Percentiles rank a stretch among this genome's conserved stretches.
phyloP scores from a whole-genome alignment of 1,140 invertebrate species.

The Cydia pomonella region DNA sequence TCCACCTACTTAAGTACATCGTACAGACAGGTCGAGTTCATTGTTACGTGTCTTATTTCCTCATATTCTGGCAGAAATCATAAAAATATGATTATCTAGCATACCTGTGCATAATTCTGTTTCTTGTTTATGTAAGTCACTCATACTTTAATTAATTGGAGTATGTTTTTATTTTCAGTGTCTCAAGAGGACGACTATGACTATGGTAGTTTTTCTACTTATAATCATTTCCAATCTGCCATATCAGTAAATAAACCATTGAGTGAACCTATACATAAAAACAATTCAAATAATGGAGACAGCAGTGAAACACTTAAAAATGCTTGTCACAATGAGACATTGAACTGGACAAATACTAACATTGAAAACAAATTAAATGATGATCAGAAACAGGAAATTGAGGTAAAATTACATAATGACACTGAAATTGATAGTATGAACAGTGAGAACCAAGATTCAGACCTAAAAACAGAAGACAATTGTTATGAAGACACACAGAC shows the following conservation, averaged over 20 bases:
- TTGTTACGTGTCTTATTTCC: slow-evolving; percentile 22
- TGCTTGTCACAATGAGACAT: background rate
- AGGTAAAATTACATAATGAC: slow-evolving; percentile 39
- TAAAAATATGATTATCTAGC: background rate
- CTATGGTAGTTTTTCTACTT: slow-evolving; percentile 58
- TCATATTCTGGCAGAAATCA: background rate
- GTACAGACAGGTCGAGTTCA: background rate
- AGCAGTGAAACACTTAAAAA: background rate
- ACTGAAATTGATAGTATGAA: slow-evolving; percentile 1
- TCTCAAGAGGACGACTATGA: slow-evolving; percentile 69
- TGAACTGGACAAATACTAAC: slow-evolving; percentile 35
- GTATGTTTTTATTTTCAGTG: slow-evolving; percentile 55
- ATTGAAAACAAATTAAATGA: slow-evolving; percentile 39
- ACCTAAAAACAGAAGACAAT: background rate
- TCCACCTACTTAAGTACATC: background rate
- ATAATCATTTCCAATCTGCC: slow-evolving; percentile 42
- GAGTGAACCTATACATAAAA: background rate
- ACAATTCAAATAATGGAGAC: background rate
- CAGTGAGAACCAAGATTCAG: slow-evolving; percentile 35
- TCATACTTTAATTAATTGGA: no score
- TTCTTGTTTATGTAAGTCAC: slow-evolving; percentile 21
- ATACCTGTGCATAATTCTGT: background rate
- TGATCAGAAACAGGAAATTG: slow-evolving; percentile 34
- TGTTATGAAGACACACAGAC: background rate
- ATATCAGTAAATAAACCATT: slow-evolving; percentile 27